Conservation (phyloP, 2,888 invertebrate genomes). For the Eustalomyia histrio region DNA sequence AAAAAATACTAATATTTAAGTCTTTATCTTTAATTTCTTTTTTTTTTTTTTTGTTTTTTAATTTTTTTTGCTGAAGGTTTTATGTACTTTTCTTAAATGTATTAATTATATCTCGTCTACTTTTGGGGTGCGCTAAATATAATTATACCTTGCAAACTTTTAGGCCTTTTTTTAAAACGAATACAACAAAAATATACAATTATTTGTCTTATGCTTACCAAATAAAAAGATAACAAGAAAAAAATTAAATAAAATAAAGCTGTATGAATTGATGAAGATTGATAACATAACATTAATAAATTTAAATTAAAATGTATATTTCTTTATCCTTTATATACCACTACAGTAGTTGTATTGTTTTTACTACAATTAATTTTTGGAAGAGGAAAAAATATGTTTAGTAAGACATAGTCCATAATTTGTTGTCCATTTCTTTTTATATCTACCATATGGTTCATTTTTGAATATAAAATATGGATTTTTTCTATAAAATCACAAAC, state of each 20-base stretch:
- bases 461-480: too few relatives aligned
- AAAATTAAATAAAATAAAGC: not conserved
- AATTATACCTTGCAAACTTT: slow-evolving; percentile 37
- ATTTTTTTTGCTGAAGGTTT: not conserved
- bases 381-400: too few relatives aligned
- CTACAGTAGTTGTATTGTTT: too few relatives aligned
- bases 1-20: slow-evolving; percentile 11
- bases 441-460: too few relatives aligned
- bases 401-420: too few relatives aligned
- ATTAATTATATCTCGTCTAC: slow-evolving; percentile 38
- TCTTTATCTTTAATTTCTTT: not conserved
- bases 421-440: too few relatives aligned
- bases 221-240: not conserved
- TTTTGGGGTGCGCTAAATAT: slow-evolving; percentile 20
- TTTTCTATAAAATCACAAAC: too few relatives aligned
- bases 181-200: not conserved
- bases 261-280: slow-evolving; percentile 42
- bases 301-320: slow-evolving; percentile 36
- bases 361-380: too few relatives aligned
- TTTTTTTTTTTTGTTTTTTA: not conserved
- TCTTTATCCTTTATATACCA: too few relatives aligned
- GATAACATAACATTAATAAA: slow-evolving; percentile 39
- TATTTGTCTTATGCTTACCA: not conserved
- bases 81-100: slow-evolving; percentile 1
- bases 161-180: not conserved